Conservation (phyloP, 30 jellyfish, hydroid and myxozoan species). For the Nemopilema nomurai region DNA sequence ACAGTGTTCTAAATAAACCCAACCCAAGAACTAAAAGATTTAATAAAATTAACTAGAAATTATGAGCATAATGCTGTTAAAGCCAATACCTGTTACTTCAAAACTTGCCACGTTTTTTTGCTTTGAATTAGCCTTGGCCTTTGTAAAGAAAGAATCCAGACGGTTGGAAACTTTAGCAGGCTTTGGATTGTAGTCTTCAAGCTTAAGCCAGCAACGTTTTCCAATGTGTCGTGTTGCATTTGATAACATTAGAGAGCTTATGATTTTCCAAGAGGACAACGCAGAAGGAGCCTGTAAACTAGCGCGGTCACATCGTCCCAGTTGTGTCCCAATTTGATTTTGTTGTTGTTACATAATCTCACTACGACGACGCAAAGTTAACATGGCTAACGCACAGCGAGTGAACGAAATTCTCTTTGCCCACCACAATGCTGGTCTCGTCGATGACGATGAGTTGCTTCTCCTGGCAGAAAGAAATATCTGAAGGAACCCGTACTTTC, state of each 20-base stretch:
- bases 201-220: too few relatives aligned
- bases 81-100: too few relatives aligned
- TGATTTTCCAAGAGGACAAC: background rate
- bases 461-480: conserved; percentile 6
- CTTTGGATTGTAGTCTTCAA: too few relatives aligned
- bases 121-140: too few relatives aligned
- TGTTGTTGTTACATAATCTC: background rate
- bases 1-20: too few relatives aligned
- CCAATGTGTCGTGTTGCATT: too few relatives aligned
- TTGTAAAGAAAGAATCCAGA: too few relatives aligned
- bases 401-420: background rate
- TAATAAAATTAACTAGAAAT: too few relatives aligned
- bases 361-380: background rate
- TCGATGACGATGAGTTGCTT: conserved; percentile 19
- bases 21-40: too few relatives aligned
- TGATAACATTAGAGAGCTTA: background rate
- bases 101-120: too few relatives aligned
- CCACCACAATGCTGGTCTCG: conserved; percentile 10
- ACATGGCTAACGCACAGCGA: background rate
- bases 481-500: conserved; percentile 15
- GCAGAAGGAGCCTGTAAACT: background rate
- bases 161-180: too few relatives aligned
- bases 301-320: background rate
- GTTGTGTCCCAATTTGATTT: background rate
- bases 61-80: too few relatives aligned